These are phyloP conservation scores for Nephrotoma appendiculata DNA, from an alignment of 2,888 invertebrate species.

Conservation along the genomic window DNA sequence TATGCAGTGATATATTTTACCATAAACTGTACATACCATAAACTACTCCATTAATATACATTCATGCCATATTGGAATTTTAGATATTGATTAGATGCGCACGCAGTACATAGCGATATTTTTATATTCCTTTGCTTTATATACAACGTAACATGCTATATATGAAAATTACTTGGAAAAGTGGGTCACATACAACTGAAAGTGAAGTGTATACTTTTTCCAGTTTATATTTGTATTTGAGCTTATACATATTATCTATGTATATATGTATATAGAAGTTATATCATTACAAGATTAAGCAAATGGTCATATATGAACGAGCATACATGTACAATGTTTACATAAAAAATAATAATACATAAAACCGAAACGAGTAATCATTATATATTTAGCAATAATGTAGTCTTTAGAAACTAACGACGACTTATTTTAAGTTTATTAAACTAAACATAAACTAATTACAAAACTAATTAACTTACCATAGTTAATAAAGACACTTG, in stretches of 20 bases:
- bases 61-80: background rate
- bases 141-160: background rate
- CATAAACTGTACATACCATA: background rate
- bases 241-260: background rate
- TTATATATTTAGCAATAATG: background rate
- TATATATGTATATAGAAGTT: background rate
- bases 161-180: background rate
- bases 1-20: background rate
- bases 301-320: background rate
- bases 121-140: background rate
- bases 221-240: background rate
- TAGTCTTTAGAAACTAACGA: background rate
- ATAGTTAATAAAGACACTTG: background rate
- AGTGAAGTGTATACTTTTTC: background rate
- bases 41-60: background rate
- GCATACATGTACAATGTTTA: background rate
- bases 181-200: background rate
- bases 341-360: background rate
- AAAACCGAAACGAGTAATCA: background rate
- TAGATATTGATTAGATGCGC: background rate
- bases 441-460: background rate
- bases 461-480: background rate
- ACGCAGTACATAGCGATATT: background rate
- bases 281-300: background rate
- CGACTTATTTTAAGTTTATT: background rate